A percentile compares a stretch with the other conserved stretches of the same genome.
phyloP scores from a whole-genome alignment of 2,113 vertebrate species.

The Otus sunia region DNA sequence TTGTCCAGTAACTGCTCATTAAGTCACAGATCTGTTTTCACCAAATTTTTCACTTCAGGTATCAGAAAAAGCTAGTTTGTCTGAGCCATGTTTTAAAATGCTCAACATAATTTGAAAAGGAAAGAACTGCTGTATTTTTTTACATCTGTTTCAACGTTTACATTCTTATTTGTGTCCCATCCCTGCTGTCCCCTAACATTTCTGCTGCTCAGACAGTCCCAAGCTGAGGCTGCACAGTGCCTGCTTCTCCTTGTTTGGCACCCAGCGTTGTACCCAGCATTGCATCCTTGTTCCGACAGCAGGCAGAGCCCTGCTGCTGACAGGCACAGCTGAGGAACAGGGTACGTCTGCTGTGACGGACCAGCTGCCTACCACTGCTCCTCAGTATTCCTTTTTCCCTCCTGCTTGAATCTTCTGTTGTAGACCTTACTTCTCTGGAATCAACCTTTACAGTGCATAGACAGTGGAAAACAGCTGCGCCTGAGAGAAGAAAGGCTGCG shows the following conservation, averaged over 20 bases:
- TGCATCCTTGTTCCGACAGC: not conserved
- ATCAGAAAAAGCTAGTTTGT: not conserved
- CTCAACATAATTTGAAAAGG: not conserved
- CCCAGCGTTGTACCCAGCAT: not conserved
- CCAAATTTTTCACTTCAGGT: not conserved
- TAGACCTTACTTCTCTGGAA: not conserved
- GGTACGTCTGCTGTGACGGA: not conserved
- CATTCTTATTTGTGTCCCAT: not conserved
- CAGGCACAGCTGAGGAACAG: not conserved
- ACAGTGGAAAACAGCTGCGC: not conserved
- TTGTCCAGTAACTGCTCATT: not conserved
- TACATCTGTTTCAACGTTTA: not conserved
- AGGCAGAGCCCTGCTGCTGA: not conserved
- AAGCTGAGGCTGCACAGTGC: not conserved
- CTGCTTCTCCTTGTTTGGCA: not conserved
- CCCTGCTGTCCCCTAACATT: not conserved
- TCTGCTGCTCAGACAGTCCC: not conserved
- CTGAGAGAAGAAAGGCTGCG: not conserved
- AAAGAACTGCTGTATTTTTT: not conserved
- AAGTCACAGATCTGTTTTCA: not conserved
- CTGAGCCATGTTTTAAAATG: not conserved
- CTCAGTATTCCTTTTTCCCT: not conserved
- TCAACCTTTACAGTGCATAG: rapidly evolving
- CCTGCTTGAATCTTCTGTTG: not conserved
- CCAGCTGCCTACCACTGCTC: not conserved